Base-by-base conservation (phyloP, 1,140 invertebrate genomes). In the Mya arenaria region DNA sequence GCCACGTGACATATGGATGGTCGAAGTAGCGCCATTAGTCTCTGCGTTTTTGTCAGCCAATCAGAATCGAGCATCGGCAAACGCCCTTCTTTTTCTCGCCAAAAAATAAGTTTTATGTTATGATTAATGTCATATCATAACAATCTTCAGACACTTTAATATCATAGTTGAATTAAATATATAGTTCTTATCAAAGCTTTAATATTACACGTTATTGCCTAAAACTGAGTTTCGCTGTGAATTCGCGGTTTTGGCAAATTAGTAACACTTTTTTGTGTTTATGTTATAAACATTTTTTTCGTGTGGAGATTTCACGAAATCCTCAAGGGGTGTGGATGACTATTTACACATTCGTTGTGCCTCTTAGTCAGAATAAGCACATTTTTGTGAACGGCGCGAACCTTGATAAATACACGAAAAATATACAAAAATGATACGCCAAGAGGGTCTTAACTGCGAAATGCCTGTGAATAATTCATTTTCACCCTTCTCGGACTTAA, bases 341-440 rank as follows among this genome's bases (percentile, higher is more conserved):
- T 62, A 80, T 80, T 80, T 69, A 62, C 77, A 80, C 77, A 80
- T 80, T 58, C 62, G 69, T 80, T 80, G 77, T 80, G 63, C 56
- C 44, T 55, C 37, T 44, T 36, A 32, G 39, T 30, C 41, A 8
- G 66, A 32, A 36, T 58, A 52, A 32, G 48, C 77, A 80, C 77
- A 23, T 69, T n/a, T 25, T 8, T 17, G 52, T n/a, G 13, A 32
- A 62, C 41, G 71, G 77, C 66, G 77, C 37, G 60, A 80, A 71
- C 55, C 66, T 68, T 66, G 65, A 41, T 62, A 80, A 80, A 60
- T 66, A 56, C 34, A 37, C 30, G 34, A 69, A 48, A 62, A 25
- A 71, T 69, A 36, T 36, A 36, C 52, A 62, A 80, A 69, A 44
- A 80, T 80, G 77, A 28, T 80, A n/a, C 77, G 66, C 32, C 39